phyloP scores from a whole-genome alignment of 2,797 vertebrate species.

The Furcifer pardalis region DNA sequence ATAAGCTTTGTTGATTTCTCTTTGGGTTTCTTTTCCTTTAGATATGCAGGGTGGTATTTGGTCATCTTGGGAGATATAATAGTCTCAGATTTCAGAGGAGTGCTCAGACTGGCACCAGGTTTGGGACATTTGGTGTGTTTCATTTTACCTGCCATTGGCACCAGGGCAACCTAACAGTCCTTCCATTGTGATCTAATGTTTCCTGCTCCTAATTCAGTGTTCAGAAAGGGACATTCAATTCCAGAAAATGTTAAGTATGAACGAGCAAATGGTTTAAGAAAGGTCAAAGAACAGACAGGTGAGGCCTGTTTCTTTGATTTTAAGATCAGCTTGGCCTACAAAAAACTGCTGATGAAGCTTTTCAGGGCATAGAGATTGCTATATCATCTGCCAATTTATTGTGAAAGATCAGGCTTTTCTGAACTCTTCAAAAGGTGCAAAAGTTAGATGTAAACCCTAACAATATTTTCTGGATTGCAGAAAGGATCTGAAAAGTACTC shows the following conservation, averaged over 20 bases:
- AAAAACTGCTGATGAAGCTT: not conserved
- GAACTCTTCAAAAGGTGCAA: not conserved
- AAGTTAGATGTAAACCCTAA: not conserved
- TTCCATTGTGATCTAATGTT: constrained; percentile 24
- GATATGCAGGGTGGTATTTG: not conserved
- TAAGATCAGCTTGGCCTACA: not conserved
- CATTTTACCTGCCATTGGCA: not conserved
- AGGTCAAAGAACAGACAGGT: too few species aligned
- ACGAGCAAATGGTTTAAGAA: not conserved
- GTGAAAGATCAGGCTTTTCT: not conserved
- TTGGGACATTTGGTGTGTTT: not conserved
- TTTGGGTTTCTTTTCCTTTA: not conserved
- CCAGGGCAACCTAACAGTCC: not conserved
- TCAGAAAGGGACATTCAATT: not conserved
- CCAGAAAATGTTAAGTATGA: not conserved
- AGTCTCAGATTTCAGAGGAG: not conserved
- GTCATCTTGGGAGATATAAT: not conserved
- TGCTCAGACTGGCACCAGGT: not conserved
- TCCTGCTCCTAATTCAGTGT: not conserved
- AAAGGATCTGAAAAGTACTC: not conserved
- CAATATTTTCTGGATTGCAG: not conserved
- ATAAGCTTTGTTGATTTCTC: not conserved
- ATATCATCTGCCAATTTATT: not conserved
- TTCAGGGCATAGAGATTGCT: not conserved
- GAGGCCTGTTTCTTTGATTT: not conserved